Evolutionary conservation across 2,888 invertebrate species (phyloP).

Genomic region (Microchrysa polita): DNA sequence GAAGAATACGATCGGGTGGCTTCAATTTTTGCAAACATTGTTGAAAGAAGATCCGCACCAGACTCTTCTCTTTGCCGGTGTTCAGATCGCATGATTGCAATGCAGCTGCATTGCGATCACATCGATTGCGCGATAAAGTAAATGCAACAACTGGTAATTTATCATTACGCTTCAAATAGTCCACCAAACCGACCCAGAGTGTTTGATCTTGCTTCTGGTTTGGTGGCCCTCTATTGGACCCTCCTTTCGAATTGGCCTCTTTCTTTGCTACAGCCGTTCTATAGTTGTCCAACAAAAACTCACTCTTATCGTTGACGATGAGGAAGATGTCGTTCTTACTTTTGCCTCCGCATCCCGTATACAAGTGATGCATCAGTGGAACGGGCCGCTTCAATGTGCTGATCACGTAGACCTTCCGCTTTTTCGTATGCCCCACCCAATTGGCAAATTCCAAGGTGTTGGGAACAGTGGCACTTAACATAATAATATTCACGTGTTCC

Average conservation of each 20-base stretch:
- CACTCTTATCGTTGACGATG: conserved; percentile 80
- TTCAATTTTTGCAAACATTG: conserved; percentile 84
- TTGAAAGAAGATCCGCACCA: conserved; percentile 86
- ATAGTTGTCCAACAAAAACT: conserved; percentile 73
- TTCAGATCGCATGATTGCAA: conserved; percentile 80
- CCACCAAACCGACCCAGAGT: conserved; percentile 83
- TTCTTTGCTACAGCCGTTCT: conserved; percentile 55
- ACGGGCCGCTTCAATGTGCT: conserved; percentile 94
- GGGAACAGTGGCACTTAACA: conserved; percentile 98
- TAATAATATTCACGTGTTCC: conserved; percentile 92
- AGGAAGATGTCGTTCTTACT: conserved; percentile 80
- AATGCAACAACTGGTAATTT: conserved; percentile 95
- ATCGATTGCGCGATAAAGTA: conserved; percentile 79
- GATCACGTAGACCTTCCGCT: conserved; percentile 90
- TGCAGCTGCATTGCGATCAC: conserved; percentile 70
- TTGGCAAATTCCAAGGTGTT: conserved; percentile 96
- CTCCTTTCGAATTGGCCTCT: conserved; percentile 35
- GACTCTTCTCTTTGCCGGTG: conserved; percentile 82
- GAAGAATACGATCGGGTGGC: conserved; percentile 85
- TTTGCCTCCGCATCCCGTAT: conserved; percentile 76
- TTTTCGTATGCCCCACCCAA: conserved; percentile 89
- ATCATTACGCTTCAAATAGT: conserved; percentile 81
- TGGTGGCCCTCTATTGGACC: conserved; percentile 6
- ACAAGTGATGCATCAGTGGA: conserved; percentile 93
- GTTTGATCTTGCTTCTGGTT: conserved; percentile 74